Base-by-base conservation (phyloP, 2,888 invertebrate genomes). In the Scaptodrosophila latifasciaeformis region DNA sequence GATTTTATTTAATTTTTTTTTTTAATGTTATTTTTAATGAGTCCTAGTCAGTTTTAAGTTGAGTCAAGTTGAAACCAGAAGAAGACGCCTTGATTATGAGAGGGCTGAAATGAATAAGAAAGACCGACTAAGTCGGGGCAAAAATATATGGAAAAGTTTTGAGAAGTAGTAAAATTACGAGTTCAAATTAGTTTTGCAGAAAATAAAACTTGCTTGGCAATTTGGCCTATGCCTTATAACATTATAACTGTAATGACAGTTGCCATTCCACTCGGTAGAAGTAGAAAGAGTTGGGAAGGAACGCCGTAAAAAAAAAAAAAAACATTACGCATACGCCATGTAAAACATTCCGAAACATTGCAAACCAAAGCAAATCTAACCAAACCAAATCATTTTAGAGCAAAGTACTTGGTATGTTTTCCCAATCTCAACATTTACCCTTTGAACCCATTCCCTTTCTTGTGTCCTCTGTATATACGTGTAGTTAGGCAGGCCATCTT, bases 81-180 rank as follows among this genome's bases (percentile, higher is more conserved):
- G 45, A 52, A 64, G 65, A 44, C 31, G 15, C 43, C 62, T 55
- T 72, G 74, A 72, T 72, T 74, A 75, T 18, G 30, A n/a, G 27
- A 9, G 35, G 2, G 21, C 7, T 24, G 19, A 37, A 19, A 21
- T 17, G 72, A 47, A 57, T 10, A n/a, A 1, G 27, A n/a, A 27
- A 51, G 44, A n/a, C n/a, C n/a, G n/a, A n/a, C n/a, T n/a, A n/a
- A n/a, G n/a, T n/a, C n/a, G n/a, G n/a, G n/a, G n/a, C n/a, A 31
- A 40, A 30, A 46, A 45, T 19, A 49, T 49, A 58, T 50, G 27
- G 43, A 54, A 60, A 65, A 59, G 52, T 58, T 49, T 58, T 46
- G n/a, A 5, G 24, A 52, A 58, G 55, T 65, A 58, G 61, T 62
- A 70, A 76, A 79, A 76, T 76, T 76, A 76, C 60, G 60, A 45